Percentiles rank a stretch among this genome's conserved stretches.
Conservation (phyloP, 2,888 invertebrate genomes). For the Periphyllus acericola region DNA sequence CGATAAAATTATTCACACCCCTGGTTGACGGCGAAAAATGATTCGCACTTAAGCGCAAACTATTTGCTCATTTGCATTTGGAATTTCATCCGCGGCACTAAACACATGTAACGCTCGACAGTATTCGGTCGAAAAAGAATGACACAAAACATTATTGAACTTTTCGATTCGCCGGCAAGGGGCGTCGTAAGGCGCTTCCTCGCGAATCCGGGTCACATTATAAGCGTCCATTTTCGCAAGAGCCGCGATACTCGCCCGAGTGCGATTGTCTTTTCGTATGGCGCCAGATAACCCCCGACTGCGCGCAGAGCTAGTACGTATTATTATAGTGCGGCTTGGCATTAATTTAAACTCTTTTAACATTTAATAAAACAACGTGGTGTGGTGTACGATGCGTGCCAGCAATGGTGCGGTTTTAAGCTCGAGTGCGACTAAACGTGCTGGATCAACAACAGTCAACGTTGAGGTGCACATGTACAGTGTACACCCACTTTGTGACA, state of each 20-base stretch:
- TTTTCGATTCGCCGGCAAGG: not conserved
- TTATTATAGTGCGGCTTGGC: not conserved
- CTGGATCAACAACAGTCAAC: slow-evolving; percentile 33
- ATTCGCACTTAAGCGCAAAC: not conserved
- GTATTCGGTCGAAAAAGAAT: not conserved
- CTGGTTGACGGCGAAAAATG: not conserved
- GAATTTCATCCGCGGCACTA: not conserved
- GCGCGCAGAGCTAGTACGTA: no score
- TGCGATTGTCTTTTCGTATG: slow-evolving; percentile 10
- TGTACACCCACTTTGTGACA: slow-evolving; percentile 19
- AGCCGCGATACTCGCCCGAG: not conserved
- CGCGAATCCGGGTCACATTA: not conserved
- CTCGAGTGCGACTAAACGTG: slow-evolving; percentile 1
- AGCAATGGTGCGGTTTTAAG: slow-evolving; percentile 8
- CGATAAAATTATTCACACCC: not conserved
- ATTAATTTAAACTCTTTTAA: not conserved
- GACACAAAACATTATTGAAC: not conserved
- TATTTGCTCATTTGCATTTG: not conserved
- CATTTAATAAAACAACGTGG: slow-evolving; percentile 13
- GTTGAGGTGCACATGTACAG: not conserved
- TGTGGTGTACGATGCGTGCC: not conserved
- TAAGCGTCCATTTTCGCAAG: not conserved
- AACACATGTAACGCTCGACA: not conserved
- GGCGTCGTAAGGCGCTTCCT: not conserved
- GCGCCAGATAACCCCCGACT: slow-evolving; percentile 24